Percentiles rank a stretch among this genome's conserved stretches.
These are phyloP conservation scores for Drosophila sturtevanti DNA, from an alignment of 1,140 invertebrate species.

Conservation along the genomic window DNA sequence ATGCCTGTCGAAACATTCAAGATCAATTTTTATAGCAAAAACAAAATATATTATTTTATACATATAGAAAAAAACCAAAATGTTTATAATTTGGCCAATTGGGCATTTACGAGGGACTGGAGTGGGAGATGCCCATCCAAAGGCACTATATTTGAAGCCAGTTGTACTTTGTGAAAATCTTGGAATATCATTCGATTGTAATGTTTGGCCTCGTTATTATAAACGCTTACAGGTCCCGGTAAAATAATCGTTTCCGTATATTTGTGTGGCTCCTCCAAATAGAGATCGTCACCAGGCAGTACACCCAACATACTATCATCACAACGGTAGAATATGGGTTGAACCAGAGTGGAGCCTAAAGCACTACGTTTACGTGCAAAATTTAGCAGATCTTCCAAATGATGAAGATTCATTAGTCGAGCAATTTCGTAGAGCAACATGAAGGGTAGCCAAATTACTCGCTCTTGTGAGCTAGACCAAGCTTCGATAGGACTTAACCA, in stretches of 20 bases:
- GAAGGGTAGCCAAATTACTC: slow-evolving; percentile 87
- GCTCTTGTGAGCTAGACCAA: slow-evolving; percentile 84
- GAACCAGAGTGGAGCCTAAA: slow-evolving; percentile 79
- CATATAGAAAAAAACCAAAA: not conserved
- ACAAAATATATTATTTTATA: slow-evolving; percentile 27
- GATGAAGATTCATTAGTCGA: slow-evolving; percentile 81
- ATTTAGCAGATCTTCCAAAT: slow-evolving; percentile 80
- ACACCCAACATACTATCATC: slow-evolving; percentile 71
- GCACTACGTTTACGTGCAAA: slow-evolving; percentile 54
- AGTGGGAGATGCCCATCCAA: slow-evolving; percentile 57
- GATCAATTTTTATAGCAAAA: slow-evolving; percentile 36
- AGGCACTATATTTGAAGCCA: slow-evolving; percentile 58
- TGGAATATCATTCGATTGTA: slow-evolving; percentile 69
- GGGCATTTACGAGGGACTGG: slow-evolving; percentile 29
- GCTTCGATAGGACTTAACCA: slow-evolving; percentile 51
- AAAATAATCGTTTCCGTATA: slow-evolving; percentile 45
- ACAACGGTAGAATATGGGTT: slow-evolving; percentile 83
- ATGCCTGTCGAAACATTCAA: slow-evolving; percentile 70
- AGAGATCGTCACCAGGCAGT: slow-evolving; percentile 82
- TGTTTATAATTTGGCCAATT: slow-evolving; percentile 41
- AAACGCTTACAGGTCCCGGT: slow-evolving; percentile 30
- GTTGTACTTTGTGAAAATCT: slow-evolving; percentile 50
- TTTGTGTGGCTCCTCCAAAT: slow-evolving; percentile 59
- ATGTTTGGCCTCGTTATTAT: slow-evolving; percentile 39
- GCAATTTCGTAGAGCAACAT: slow-evolving; percentile 84